A percentile compares a stretch with the other conserved stretches of the same genome.
Conservation (phyloP, 2,888 invertebrate genomes). For the Perizoma flavofasciatum region DNA sequence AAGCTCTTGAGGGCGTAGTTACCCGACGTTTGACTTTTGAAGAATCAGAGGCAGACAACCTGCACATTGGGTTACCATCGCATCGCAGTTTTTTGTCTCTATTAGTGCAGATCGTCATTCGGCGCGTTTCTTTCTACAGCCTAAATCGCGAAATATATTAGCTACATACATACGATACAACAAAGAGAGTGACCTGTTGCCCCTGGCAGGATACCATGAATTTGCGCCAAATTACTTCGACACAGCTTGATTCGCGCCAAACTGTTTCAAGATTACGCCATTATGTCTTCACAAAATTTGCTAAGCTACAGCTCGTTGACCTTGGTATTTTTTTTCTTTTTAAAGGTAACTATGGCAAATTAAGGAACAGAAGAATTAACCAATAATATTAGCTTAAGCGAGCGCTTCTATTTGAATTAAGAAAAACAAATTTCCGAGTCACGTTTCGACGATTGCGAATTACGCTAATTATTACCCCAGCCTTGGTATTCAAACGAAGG, state of each 20-base stretch:
- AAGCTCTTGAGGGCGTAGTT: neutral
- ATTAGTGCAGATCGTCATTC: conserved; percentile 8
- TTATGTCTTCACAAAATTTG: conserved; percentile 15
- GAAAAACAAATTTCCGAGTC: conserved; percentile 34
- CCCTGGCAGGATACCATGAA: conserved; percentile 57
- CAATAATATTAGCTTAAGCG: neutral
- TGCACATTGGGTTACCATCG: neutral
- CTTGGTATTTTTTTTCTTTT: neutral
- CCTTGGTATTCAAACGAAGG: conserved; percentile 18
- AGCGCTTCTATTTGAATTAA: conserved; percentile 27
- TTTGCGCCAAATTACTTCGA: conserved; percentile 61
- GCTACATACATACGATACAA: conserved; percentile 20
- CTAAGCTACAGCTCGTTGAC: conserved; percentile 16
- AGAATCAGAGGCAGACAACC: conserved; percentile 1
- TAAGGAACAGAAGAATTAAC: conserved; percentile 19
- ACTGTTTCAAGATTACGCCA: conserved; percentile 38
- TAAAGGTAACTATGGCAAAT: too few species aligned
- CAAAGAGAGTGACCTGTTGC: conserved; percentile 61
- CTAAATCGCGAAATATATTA: conserved; percentile 1
- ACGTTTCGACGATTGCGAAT: conserved; percentile 34
- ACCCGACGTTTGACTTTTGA: too few species aligned
- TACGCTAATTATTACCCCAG: conserved; percentile 27
- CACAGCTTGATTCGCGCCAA: conserved; percentile 51
- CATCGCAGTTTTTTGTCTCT: conserved; percentile 1
- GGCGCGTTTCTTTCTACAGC: conserved; percentile 8